Evolutionary conservation across 2,888 invertebrate species (phyloP).

Genomic region (Clepsis dumicolana): DNA sequence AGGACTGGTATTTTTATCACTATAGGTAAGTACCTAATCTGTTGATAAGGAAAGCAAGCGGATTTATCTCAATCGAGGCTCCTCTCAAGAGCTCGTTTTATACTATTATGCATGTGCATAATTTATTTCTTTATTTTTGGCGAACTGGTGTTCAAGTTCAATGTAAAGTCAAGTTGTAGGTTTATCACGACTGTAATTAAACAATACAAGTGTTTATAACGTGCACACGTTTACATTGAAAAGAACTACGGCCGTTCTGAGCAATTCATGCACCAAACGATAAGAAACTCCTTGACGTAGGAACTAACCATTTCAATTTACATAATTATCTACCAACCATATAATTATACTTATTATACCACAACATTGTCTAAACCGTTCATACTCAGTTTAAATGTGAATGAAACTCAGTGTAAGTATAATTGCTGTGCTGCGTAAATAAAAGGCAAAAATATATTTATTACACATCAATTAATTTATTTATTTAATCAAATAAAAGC

Average conservation of each 20-base stretch:
- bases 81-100: conserved; percentile 48
- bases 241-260: conserved; percentile 16
- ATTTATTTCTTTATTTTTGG: conserved; percentile 26
- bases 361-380: too few species aligned
- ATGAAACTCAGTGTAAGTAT: not conserved
- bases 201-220: not conserved
- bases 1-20: conserved; percentile 76
- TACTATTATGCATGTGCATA: conserved; percentile 44
- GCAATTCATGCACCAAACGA: conserved; percentile 16
- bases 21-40: conserved; percentile 61
- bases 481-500: too few species aligned
- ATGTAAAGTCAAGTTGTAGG: not conserved
- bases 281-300: conserved; percentile 42
- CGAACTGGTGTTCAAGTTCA: conserved; percentile 1
- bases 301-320: conserved; percentile 44
- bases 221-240: conserved; percentile 10
- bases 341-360: too few species aligned
- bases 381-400: not conserved
- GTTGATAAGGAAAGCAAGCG: conserved; percentile 82
- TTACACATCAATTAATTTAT: too few species aligned
- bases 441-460: too few species aligned
- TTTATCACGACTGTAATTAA: not conserved
- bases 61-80: conserved; percentile 69
- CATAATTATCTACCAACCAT: conserved; percentile 44
- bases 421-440: too few species aligned